These are phyloP conservation scores for Diadema setosum DNA, from an alignment of 35 echinoderm and acorn worm genomes.

Conservation along the genomic window DNA sequence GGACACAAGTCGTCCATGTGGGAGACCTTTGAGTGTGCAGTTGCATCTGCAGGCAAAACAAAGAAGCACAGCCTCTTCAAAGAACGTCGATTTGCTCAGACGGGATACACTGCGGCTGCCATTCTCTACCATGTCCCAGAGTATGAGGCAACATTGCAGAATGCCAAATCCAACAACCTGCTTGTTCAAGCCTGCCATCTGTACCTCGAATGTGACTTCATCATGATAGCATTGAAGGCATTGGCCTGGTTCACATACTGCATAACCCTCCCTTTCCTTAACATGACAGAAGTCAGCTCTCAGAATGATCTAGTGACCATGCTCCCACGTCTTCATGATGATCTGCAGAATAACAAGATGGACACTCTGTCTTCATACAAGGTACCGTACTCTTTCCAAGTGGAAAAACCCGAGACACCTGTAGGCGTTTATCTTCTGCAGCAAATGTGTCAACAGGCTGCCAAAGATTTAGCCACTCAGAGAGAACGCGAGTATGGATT, in stretches of 20 bases:
- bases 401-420: not conserved
- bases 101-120: not conserved
- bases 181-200: slow-evolving; percentile 21
- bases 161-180: not conserved
- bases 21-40: not conserved
- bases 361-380: not conserved
- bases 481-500: not conserved
- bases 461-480: slow-evolving; percentile 8
- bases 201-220: slow-evolving; percentile 22
- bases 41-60: not conserved
- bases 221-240: not conserved
- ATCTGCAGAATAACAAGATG: not conserved
- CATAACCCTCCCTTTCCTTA: slow-evolving; percentile 17
- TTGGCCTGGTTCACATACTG: slow-evolving; percentile 28
- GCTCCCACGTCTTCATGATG: slow-evolving; percentile 30
- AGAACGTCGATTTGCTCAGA: slow-evolving; percentile 8
- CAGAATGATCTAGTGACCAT: not conserved
- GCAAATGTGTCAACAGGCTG: not conserved
- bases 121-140: slow-evolving; percentile 13
- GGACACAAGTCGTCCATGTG: slow-evolving; percentile 16
- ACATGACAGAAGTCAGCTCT: not conserved
- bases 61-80: not conserved
- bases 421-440: not conserved
- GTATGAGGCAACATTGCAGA: slow-evolving; percentile 1
- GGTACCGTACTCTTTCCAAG: not conserved